phyloP scores from a whole-genome alignment of 2,888 invertebrate genomes.

The Cordilura impudica region DNA sequence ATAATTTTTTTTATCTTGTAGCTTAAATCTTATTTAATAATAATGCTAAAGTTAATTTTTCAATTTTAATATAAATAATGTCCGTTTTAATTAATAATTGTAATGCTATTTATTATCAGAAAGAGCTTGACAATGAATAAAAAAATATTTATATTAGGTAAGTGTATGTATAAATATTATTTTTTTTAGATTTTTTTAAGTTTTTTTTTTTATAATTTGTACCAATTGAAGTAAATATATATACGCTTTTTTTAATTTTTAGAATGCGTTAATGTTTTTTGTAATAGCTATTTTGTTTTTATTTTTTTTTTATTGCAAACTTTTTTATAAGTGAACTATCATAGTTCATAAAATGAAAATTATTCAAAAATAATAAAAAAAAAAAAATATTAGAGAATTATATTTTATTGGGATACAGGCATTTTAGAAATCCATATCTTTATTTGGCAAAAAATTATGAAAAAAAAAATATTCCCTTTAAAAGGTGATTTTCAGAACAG shows the following conservation, averaged over 20 bases:
- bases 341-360: slow-evolving; percentile 20
- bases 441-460: too few species aligned
- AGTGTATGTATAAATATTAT: slow-evolving; percentile 63
- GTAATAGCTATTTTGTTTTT: slow-evolving; percentile 39
- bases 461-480: too few species aligned
- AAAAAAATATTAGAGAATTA: not conserved
- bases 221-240: slow-evolving; percentile 64
- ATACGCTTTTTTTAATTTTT: slow-evolving; percentile 40
- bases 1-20: slow-evolving; percentile 47
- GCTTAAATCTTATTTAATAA: slow-evolving; percentile 57
- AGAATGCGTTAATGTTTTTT: slow-evolving; percentile 40
- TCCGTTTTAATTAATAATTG: slow-evolving; percentile 27
- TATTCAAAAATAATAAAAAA: too few species aligned
- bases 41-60: slow-evolving; percentile 44
- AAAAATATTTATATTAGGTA: slow-evolving; percentile 64
- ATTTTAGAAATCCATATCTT: too few species aligned
- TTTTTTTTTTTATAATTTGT: slow-evolving; percentile 58
- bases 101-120: slow-evolving; percentile 62
- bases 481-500: too few species aligned
- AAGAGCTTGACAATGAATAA: slow-evolving; percentile 63
- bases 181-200: slow-evolving; percentile 38
- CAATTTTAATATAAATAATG: slow-evolving; percentile 22
- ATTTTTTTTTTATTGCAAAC: slow-evolving; percentile 39
- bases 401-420: too few species aligned
- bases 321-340: slow-evolving; percentile 34